Base-by-base conservation (phyloP, 2,888 invertebrate species). In the Bimastos eiseni region DNA sequence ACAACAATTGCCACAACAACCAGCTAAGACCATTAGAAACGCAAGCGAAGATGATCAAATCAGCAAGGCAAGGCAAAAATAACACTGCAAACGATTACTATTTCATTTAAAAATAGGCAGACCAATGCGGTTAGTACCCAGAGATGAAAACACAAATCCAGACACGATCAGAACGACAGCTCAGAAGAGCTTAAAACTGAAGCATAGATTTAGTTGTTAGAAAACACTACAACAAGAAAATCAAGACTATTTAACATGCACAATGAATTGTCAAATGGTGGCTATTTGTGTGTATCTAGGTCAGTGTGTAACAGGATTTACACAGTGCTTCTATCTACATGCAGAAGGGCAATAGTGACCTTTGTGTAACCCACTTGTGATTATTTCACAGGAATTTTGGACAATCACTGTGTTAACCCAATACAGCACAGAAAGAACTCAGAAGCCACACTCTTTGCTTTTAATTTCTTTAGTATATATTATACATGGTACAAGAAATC, bases 1-100 rank as follows among this genome's bases (percentile, higher is more conserved):
- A 36, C 34, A 33, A 86, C 34, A 86, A 86, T 86, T 86, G 24
- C 36, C 86, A 86, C 86, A 86, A 86, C n/a, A 24, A 84, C 84
- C 1, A 33, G 84, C 33, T 34, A 33, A 84, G 34, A 84, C 34
- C 33, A 19, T 34, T 84, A 84, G 13, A 84, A 36, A 84, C 15
- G n/a, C 33, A 84, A 8, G 86, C 34, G 36, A 36, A 86, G 86
- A 86, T 21, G 21, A 37, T 36, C 17, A 86, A 21, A 34, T 86
- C 37, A 36, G 6, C 34, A 34, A 86, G 19, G 24, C 36, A 34
- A 86, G 24, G 6, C 36, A 37, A 11, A 86, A 84, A 21, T 49
- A 49, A n/a, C 70, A 70, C 70, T 70, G 70, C 70, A 70, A 70
- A 70, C 13, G 17, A 2, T 70, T 70, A n/a, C n/a, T n/a, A 70